Evolutionary conservation across 2,797 vertebrate species (phyloP), one percentile per base, ranked within the genome.

Genomic region (Sciurus carolinensis): DNA sequence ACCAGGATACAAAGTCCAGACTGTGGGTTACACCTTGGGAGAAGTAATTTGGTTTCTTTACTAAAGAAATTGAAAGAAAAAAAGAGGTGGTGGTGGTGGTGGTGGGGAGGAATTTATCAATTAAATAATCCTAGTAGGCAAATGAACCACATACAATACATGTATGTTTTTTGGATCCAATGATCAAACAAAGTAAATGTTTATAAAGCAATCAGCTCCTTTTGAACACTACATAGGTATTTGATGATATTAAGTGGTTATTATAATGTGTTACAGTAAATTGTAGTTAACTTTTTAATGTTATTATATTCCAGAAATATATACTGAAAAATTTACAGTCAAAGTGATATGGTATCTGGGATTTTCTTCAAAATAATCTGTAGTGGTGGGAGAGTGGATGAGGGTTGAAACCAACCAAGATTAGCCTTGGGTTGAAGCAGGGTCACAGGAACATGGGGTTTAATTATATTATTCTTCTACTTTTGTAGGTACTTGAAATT

Each of bases 201-300:
- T 17, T 57, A 59, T 13, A 42, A 64, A 54, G 66, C 0, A 44
- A 44, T n/a, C 2, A 18, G 59, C 14, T 33, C 66, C 83, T 88
- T 57, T 67, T 76, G 18, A 93, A 93, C 39, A 95, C 73, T 30
- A 52, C 42, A 20, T 39, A 54, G 36, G 30, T 75, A 67, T 20
- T 22, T 66, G 28, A 66, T 84, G 57, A 30, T 39, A 73, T 50
- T 24, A 95, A 87, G 57, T 11, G 44, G 87, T 75, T 50, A 64
- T 90, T 91, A 95, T 81, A 80, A 44, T 67, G 77, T 44, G 28
- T 72, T 90, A 62, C 15, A 67, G 90, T 82, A n/a, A 15, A 57
- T 47, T n/a, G 20, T 66, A 17, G 30, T 33, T 90, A 54, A 57
- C 82, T 75, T 47, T 87, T 59, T 0, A 12, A 59, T 89, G 36